Evolutionary conservation across 2,888 invertebrate species (phyloP).

Genomic region (Melanotus villosus): DNA sequence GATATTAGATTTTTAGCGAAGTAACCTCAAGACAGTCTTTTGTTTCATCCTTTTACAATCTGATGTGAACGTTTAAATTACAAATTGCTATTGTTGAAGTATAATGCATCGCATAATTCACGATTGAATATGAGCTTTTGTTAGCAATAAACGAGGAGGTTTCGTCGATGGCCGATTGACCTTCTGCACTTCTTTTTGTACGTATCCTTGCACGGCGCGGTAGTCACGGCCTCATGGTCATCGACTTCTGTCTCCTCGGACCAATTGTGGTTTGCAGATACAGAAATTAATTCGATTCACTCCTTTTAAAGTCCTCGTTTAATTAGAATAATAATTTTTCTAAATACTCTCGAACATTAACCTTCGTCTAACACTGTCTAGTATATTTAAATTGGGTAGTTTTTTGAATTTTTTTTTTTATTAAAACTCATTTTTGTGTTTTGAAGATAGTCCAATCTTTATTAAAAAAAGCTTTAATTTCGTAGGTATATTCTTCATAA

Average conservation of each 20-base stretch:
- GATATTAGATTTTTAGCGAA: too few species aligned
- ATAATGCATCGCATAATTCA: background rate
- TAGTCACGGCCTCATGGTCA: slow-evolving; percentile 19
- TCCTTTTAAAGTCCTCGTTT: background rate
- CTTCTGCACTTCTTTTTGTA: slow-evolving; percentile 7
- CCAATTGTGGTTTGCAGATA: slow-evolving; percentile 20
- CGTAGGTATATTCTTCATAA: too few species aligned
- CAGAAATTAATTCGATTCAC: slow-evolving; percentile 1
- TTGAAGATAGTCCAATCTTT: too few species aligned
- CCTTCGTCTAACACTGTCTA: background rate
- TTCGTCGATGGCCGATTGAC: slow-evolving; percentile 5
- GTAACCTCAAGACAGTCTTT: too few species aligned
- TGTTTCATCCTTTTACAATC: background rate
- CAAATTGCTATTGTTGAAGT: background rate
- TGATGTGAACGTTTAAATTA: too few species aligned
- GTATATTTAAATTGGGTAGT: too few species aligned
- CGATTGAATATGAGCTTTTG: background rate
- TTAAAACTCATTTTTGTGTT: too few species aligned
- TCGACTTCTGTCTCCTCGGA: slow-evolving; percentile 22
- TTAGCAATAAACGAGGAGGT: background rate
- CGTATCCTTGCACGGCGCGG: background rate
- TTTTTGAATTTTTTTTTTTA: too few species aligned
- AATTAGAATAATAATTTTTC: background rate
- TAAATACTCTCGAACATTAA: background rate
- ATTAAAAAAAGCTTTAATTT: too few species aligned